A percentile compares a stretch with the other conserved stretches of the same genome.
phyloP scores from a whole-genome alignment of 30 jellyfish, hydroid and myxozoan genomes.

The Aurelia aurita complex sp. Pacific region DNA sequence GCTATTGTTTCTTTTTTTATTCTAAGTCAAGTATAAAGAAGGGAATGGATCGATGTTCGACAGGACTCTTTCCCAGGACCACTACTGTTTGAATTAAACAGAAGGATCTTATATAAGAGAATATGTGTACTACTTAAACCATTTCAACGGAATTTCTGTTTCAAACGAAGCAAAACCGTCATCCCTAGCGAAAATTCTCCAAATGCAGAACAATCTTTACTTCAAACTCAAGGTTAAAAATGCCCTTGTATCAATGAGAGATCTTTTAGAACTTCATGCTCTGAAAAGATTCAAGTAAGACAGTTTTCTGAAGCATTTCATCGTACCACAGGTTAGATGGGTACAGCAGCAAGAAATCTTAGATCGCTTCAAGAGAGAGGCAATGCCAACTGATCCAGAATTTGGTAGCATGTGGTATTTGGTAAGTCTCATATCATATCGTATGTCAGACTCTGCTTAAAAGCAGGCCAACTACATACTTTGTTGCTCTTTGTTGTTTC shows the following conservation, averaged over 20 bases:
- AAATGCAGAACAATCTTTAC: no score
- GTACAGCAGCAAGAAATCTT: slow-evolving; percentile 92
- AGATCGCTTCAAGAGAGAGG: slow-evolving; percentile 80
- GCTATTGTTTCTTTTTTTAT: no score
- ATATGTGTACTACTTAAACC: no score
- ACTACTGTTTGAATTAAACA: no score
- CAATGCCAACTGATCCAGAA: slow-evolving; percentile 92
- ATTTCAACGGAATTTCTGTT: no score
- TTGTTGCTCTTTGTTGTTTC: no score
- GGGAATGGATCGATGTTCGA: neutral
- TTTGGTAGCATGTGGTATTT: slow-evolving; percentile 95
- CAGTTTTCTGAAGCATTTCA: neutral
- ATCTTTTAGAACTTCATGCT: neutral
- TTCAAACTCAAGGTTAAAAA: neutral
- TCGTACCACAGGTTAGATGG: slow-evolving; percentile 73
- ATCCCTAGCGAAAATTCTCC: no score
- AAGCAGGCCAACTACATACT: no score
- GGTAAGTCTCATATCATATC: slow-evolving; percentile 54
- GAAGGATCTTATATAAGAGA: no score
- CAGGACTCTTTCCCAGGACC: neutral
- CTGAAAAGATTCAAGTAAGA: neutral
- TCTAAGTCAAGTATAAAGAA: neutral
- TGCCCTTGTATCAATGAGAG: neutral
- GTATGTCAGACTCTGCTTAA: no score
- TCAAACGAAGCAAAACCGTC: no score